Conservation (phyloP, 2,888 invertebrate genomes). For the Acanthosepion pharaonis region DNA sequence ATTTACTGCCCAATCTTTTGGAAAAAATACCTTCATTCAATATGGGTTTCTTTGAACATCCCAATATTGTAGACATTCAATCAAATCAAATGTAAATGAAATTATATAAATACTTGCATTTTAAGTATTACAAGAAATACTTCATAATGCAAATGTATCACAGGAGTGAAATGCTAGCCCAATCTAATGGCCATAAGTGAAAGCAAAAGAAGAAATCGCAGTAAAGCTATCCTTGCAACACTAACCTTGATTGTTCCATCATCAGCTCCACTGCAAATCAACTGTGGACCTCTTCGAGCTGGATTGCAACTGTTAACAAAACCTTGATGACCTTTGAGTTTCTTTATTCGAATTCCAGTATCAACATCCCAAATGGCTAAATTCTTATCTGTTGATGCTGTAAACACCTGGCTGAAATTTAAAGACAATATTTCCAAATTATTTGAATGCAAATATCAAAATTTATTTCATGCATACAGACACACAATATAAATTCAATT, state of each 20-base stretch:
- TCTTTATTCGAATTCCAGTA: constrained; percentile 89
- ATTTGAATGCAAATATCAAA: neutral
- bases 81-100: no score
- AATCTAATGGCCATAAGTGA: no score
- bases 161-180: no score
- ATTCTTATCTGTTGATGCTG: constrained; percentile 95
- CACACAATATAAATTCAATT: no score
- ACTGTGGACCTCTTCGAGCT: constrained; percentile 89
- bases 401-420: constrained; percentile 81
- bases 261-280: constrained; percentile 94
- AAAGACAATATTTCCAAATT: neutral
- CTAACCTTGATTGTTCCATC: constrained; percentile 90
- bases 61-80: no score
- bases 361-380: constrained; percentile 96
- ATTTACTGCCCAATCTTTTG: no score
- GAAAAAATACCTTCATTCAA: no score
- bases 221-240: neutral
- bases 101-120: no score
- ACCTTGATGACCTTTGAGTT: constrained; percentile 81
- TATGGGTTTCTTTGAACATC: no score
- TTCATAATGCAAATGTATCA: no score
- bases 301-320: constrained; percentile 80
- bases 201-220: neutral
- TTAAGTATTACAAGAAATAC: no score
- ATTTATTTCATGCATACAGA: no score